Evolutionary conservation across 2,113 vertebrate species (phyloP).

Genomic region (Dicentrarchus labrax): DNA sequence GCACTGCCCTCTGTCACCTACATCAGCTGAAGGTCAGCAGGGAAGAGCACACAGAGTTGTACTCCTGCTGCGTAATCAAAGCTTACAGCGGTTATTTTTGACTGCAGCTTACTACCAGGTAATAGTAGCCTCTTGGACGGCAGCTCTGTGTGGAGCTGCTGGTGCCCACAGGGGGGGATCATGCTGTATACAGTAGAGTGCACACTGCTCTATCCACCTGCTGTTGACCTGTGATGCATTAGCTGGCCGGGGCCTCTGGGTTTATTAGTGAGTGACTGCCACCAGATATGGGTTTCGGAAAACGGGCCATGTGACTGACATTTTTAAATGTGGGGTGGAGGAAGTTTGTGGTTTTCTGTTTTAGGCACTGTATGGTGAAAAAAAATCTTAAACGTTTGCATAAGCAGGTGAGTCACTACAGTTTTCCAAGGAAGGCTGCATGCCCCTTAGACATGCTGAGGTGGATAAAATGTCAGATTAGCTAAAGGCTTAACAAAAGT

Average conservation of each 20-base stretch:
- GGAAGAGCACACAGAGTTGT: background rate
- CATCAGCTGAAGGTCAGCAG: conserved; percentile 34
- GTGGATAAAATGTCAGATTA: background rate
- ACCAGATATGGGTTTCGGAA: conserved; percentile 63
- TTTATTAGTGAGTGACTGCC: conserved; percentile 57
- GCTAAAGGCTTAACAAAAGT: background rate
- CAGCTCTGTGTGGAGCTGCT: conserved; percentile 26
- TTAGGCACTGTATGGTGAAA: conserved; percentile 1
- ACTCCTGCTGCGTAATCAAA: conserved; percentile 27
- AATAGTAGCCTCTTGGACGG: conserved; percentile 37
- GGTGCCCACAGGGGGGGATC: background rate
- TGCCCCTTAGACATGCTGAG: conserved; percentile 4
- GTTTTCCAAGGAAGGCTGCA: background rate
- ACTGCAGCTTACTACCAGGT: conserved; percentile 33
- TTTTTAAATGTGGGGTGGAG: conserved; percentile 32
- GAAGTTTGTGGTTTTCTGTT: conserved; percentile 35
- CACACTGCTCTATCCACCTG: conserved; percentile 45
- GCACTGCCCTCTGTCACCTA: conserved; percentile 11
- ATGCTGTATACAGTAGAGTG: conserved; percentile 25
- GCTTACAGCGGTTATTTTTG: conserved; percentile 51
- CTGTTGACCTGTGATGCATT: conserved; percentile 60
- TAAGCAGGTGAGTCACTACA: conserved; percentile 31
- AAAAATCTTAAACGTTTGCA: conserved; percentile 19
- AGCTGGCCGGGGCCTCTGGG: conserved; percentile 16
- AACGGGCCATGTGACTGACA: conserved; percentile 51